Base-by-base conservation (phyloP, 1,140 invertebrate species). In the Drosophila subpulchrella region DNA sequence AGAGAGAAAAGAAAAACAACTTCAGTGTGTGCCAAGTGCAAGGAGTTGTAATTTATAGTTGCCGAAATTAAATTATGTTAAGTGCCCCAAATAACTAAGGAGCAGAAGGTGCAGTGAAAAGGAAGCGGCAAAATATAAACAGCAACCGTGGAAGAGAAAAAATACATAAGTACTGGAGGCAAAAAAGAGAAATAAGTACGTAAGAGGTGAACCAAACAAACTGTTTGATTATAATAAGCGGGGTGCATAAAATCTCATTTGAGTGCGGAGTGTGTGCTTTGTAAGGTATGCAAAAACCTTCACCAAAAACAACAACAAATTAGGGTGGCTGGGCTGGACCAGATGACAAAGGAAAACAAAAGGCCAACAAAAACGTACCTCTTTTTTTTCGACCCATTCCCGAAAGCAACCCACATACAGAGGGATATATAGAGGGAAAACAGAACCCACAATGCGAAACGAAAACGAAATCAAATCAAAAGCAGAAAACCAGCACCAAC, bases 41-140 rank as follows among this genome's bases (percentile, higher is more conserved):
- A 77, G 71, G 67, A 85, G 68, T 77, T 50, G 36, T 48, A 76
- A 58, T 75, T 86, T 80, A 61, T 77, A 54, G 46, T 80, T 72
- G 59, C 72, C 76, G 63, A 88, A 88, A 86, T 88, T 83, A 86
- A 86, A 86, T 88, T 79, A 86, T 89, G 79, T 88, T 86, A 80
- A 86, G 83, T 88, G 83, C 84, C 62, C 78, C 78, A 63, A 86
- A 88, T 70, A 79, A 70, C 66, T 63, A 51, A 48, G 65, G 75
- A 67, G 66, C 47, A 55, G 66, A 76, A 70, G 65, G 75, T 77
- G 75, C 59, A 70, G 75, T 77, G 75, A 70, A 77, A 76, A 60
- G 63, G 39, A 38, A 75, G 57, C 57, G 71, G 38, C 38, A 65
- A 60, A 34, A 34, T 10, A 34, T 10, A 38, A 54, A 48, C 60